phyloP scores from a whole-genome alignment of 2,888 invertebrate genomes.

The Phengaris alcon region DNA sequence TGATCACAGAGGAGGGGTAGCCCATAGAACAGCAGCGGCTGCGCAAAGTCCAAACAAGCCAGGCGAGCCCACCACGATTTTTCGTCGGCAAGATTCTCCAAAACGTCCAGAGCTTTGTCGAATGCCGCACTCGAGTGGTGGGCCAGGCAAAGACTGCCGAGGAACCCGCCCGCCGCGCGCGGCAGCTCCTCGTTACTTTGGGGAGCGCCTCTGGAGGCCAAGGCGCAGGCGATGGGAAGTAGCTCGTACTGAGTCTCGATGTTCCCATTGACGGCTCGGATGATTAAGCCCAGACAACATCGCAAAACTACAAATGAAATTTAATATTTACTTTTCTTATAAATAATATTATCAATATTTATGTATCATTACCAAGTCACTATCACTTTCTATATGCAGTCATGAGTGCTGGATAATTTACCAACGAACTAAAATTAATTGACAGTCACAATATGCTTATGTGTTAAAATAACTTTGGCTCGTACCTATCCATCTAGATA shows the following conservation, averaged over 20 bases:
- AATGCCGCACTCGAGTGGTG: constrained; percentile 79
- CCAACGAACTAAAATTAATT: no score
- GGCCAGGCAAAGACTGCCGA: constrained; percentile 84
- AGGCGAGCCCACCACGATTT: constrained; percentile 85
- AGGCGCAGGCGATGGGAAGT: constrained; percentile 82
- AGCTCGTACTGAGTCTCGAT: constrained; percentile 80
- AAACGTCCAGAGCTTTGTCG: constrained; percentile 76
- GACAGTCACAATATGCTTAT: no score
- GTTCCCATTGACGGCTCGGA: constrained; percentile 61
- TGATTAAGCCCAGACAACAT: constrained; percentile 61
- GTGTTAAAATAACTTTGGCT: no score
- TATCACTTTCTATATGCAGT: no score
- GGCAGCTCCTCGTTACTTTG: constrained; percentile 88
- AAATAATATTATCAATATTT: no score
- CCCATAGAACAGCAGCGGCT: constrained; percentile 85
- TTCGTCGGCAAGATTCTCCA: constrained; percentile 51
- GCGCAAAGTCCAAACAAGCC: constrained; percentile 83
- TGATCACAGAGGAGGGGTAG: constrained; percentile 80
- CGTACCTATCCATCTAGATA: no score
- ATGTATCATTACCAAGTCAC: no score
- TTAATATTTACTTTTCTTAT: neutral
- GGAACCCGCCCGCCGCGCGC: constrained; percentile 81
- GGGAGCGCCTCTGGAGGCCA: constrained; percentile 82
- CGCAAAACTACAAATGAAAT: constrained; percentile 51
- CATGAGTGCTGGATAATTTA: no score